Base-by-base conservation (phyloP, 1,140 invertebrate genomes). In the Yoshiicerus persimilis region DNA sequence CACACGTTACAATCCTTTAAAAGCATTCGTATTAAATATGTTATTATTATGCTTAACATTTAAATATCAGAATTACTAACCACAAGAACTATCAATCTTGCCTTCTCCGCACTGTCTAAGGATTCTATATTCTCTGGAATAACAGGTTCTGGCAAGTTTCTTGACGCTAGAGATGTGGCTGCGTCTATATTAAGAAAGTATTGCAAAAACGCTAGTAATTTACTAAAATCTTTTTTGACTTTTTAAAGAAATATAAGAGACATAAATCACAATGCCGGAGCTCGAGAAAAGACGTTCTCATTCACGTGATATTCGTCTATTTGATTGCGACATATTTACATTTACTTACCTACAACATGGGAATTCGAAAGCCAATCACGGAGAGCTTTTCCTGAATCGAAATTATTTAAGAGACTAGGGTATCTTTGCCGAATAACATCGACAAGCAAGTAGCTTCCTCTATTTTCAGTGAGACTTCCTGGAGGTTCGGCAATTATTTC, bases 361-460 rank as follows among this genome's bases (percentile, higher is more conserved):
- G 90, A 66, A 38, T 25, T 91, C 4, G 92, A 91, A 11, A 97
- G 91, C 93, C 95, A 96, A 75, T 94, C 92, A 88, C 92, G 89
- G 32, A 96, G 91, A 30, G 94, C 89, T 41, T 92, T 90, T 16
- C 94, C 89, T 89, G 95, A 94, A 70, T 94, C 91, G 2, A 16
- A 25, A 38, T 94, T 91, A 88, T 93, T 92, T 84, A 96, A 94
- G 88, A 97, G 92, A 84, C 95, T 93, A 1, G 97, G 97, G 94
- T 97, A 98, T 32, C 97, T 94, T 90, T 94, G 93, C 77, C 93
- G 93, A 4, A 99, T 91, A 36, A 99, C 91, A 91, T 96, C 95
- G 11, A 95, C 92, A 11, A 98, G 92, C 13, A 99, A 93, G 92
- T 95, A 92, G 92, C 99, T 99, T 70, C 96, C 97, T 90, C 98